These are phyloP conservation scores for Aegithalos caudatus DNA, from an alignment of 2,113 vertebrate species.

Conservation along the genomic window DNA sequence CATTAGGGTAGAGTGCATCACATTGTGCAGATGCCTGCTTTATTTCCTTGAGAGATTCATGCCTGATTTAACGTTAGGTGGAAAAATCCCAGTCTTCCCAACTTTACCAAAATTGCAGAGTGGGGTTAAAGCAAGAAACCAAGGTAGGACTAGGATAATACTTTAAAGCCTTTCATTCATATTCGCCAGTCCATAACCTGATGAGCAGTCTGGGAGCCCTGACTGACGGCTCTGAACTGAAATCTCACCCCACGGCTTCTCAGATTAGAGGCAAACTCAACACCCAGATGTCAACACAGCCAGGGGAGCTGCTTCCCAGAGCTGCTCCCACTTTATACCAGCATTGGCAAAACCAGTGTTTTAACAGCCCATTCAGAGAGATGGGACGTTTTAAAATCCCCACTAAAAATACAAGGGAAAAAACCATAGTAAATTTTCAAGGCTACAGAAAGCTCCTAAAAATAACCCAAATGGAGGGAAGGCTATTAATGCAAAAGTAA, in stretches of 20 bases:
- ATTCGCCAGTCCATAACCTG: background rate
- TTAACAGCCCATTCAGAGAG: background rate
- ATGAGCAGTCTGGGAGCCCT: background rate
- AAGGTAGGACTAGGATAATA: background rate
- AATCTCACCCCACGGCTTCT: background rate
- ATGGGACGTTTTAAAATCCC: background rate
- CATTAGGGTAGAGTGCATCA: background rate
- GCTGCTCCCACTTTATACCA: background rate
- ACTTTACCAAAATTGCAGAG: background rate
- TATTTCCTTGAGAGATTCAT: background rate
- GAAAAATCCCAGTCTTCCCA: background rate
- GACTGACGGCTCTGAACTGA: background rate
- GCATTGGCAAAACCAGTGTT: background rate
- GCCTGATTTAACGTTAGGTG: background rate
- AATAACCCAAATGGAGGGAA: constrained; percentile 46
- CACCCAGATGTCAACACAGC: background rate
- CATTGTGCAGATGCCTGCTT: background rate
- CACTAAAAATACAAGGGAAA: background rate
- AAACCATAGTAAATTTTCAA: background rate
- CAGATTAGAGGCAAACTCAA: background rate
- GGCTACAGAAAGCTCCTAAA: constrained; percentile 31
- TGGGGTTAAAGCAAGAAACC: background rate
- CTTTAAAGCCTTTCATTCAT: background rate
- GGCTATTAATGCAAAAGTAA: constrained; percentile 68
- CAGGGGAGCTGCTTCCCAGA: background rate